A percentile compares a stretch with the other conserved stretches of the same genome.
Evolutionary conservation across 1,140 invertebrate species (phyloP).

Genomic region (Limonius californicus): DNA sequence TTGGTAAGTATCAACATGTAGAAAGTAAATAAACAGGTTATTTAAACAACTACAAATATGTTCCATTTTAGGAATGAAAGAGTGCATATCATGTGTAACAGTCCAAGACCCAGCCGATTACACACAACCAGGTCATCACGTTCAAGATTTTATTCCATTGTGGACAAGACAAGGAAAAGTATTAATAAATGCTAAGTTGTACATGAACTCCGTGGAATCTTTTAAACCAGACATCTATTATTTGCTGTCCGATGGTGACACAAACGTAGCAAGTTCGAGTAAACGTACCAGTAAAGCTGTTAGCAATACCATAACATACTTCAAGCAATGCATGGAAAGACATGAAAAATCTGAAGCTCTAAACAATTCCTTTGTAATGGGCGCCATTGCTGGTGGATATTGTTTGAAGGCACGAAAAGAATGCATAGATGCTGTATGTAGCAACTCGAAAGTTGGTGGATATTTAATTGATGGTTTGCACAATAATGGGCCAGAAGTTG

Average conservation of each 20-base stretch:
- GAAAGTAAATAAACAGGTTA: constrained; percentile 24
- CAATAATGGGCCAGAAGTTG: constrained; percentile 59
- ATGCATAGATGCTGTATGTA: constrained; percentile 59
- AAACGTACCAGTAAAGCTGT: constrained; percentile 69
- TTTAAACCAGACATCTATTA: constrained; percentile 77
- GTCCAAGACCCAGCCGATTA: constrained; percentile 62
- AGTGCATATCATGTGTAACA: constrained; percentile 57
- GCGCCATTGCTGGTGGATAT: constrained; percentile 72
- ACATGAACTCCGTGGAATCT: constrained; percentile 71
- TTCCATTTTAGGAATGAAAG: constrained; percentile 46
- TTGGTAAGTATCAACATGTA: constrained; percentile 49
- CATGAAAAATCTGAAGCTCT: constrained; percentile 54
- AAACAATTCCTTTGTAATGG: constrained; percentile 56
- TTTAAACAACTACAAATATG: background rate
- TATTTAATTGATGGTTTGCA: constrained; percentile 80
- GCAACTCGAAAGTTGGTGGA: constrained; percentile 56
- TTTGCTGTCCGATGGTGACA: constrained; percentile 77
- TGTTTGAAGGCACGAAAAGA: constrained; percentile 54
- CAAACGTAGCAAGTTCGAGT: constrained; percentile 58
- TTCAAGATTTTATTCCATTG: constrained; percentile 61
- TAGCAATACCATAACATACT: constrained; percentile 55
- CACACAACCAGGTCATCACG: constrained; percentile 63
- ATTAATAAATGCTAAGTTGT: constrained; percentile 57
- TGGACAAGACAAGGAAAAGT: constrained; percentile 71
- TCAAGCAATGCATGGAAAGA: constrained; percentile 58